Evolutionary conservation across 2,113 vertebrate species (phyloP).

Genomic region (Catharus minimus): DNA sequence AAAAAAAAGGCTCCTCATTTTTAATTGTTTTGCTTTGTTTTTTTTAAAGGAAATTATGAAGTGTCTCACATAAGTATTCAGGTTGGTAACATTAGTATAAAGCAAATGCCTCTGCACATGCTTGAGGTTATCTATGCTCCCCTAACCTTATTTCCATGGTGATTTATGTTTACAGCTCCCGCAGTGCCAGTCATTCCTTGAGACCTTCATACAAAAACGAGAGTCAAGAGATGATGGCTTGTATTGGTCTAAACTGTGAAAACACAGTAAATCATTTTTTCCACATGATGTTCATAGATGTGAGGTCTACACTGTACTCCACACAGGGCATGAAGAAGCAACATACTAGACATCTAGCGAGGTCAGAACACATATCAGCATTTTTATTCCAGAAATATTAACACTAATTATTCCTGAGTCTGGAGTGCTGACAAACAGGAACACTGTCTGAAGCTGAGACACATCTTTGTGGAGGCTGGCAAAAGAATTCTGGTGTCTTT

Average conservation of each 20-base stretch:
- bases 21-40: neutral
- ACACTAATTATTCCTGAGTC: neutral
- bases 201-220: neutral
- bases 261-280: neutral
- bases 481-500: neutral
- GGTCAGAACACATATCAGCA: neutral
- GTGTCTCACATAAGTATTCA: neutral
- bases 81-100: neutral
- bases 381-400: neutral
- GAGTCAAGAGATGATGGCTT: neutral
- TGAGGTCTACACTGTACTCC: neutral
- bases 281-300: neutral
- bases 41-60: neutral
- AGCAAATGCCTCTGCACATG: neutral
- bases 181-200: neutral
- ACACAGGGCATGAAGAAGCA: neutral
- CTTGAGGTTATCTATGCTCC: neutral
- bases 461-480: neutral
- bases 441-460: neutral
- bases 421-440: neutral
- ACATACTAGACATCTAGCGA: neutral
- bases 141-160: neutral
- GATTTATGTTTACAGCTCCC: neutral
- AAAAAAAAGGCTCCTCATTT: neutral
- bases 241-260: neutral